Base-by-base conservation (phyloP, 2,888 invertebrate species). In the Nesidiocoris tenuis region DNA sequence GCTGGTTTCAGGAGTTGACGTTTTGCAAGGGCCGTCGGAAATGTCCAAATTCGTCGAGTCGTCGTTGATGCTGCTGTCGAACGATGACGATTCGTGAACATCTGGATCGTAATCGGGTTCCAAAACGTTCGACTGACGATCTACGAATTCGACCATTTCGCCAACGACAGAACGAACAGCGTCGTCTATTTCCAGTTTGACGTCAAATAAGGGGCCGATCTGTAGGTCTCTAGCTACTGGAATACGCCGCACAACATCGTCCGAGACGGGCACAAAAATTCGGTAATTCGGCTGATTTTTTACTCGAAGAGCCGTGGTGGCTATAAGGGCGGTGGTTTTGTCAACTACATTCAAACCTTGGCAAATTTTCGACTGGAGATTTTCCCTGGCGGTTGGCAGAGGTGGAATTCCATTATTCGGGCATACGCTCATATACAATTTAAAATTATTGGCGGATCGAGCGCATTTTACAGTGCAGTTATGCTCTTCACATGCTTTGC, bases 71-170 rank as follows among this genome's bases (percentile, higher is more conserved):
- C 39, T 65, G 39, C 39, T 65, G 25, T 65, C 65, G 1, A 39
- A 2, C 17, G 65, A 39, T 18, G 65, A 25, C 18, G 18, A 7
- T 39, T 39, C 39, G 39, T 39, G 17, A 39, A 1, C 1, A 54
- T 74, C 74, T 19, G 74, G 74, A 54, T 74, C 74, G 55, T 63
- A 74, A 2, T 63, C 55, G 9, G n/a, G 3, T 63, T 61, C 25
- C 2, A n/a, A 2, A 5, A 1, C 17, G 54, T 25, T 16, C 12
- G 12, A n/a, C 18, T n/a, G 24, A 5, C 66, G 66, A 9, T 25
- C 39, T 9, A 55, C 54, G n/a, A 54, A 66, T 3, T 23, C 24
- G n/a, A 66, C 16, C 39, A 66, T 39, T 16, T 66, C 66, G n/a
- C 25, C 55, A 18, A 66, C 25, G 18, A 66, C 39, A 3, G 16